phyloP scores from a whole-genome alignment of 2,888 invertebrate species.

The Eupeodes latifasciatus region DNA sequence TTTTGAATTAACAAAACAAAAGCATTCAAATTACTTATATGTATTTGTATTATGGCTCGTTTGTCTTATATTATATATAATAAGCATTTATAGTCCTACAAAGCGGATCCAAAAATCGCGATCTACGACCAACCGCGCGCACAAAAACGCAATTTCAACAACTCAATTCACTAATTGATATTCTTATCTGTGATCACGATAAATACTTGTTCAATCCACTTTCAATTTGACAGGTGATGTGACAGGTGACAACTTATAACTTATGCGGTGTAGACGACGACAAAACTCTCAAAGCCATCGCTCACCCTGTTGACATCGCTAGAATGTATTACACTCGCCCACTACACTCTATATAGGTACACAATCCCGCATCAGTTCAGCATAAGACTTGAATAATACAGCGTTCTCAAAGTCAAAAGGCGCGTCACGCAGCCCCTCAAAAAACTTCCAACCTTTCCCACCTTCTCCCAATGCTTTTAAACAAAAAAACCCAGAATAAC shows the following conservation, averaged over 20 bases:
- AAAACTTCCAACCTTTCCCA: not conserved
- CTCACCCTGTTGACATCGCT: slow-evolving; percentile 67
- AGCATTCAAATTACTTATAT: not conserved
- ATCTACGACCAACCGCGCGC: slow-evolving; percentile 60
- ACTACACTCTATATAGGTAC: slow-evolving; percentile 20
- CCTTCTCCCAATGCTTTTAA: not conserved
- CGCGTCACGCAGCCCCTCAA: slow-evolving; percentile 56
- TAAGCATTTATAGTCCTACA: slow-evolving; percentile 12
- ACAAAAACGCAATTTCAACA: slow-evolving; percentile 55
- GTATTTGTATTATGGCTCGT: not conserved
- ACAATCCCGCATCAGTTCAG: no score
- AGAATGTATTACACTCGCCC: slow-evolving; percentile 67
- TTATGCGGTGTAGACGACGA: slow-evolving; percentile 78
- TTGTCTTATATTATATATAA: not conserved
- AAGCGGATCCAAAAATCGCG: slow-evolving; percentile 68
- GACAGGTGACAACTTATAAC: slow-evolving; percentile 84
- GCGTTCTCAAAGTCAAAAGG: slow-evolving; percentile 54
- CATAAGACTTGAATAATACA: not conserved
- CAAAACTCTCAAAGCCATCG: slow-evolving; percentile 68
- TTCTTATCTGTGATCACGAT: slow-evolving; percentile 83
- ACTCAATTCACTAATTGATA: slow-evolving; percentile 82
- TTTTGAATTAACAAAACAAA: slow-evolving; percentile 15
- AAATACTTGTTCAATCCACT: slow-evolving; percentile 83
- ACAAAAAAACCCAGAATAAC: not conserved
- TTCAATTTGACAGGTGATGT: slow-evolving; percentile 84